These are phyloP conservation scores for Dendroctonus valens DNA, from an alignment of 1,140 invertebrate species.

Conservation along the genomic window DNA sequence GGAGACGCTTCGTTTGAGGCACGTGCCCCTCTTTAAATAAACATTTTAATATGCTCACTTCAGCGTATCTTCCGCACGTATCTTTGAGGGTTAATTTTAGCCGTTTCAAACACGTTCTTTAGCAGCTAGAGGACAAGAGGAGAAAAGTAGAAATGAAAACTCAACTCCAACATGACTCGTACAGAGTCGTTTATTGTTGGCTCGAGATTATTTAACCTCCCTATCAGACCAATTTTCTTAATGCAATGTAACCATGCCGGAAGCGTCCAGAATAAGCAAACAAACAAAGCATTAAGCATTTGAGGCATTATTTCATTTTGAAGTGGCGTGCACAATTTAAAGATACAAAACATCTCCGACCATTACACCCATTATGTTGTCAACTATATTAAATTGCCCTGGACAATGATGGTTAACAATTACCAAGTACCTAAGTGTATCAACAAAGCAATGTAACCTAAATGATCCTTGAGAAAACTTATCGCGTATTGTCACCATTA, in stretches of 20 bases:
- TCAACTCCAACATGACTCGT: too few species aligned
- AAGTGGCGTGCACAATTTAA: constrained; percentile 18
- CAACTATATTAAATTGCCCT: constrained; percentile 29
- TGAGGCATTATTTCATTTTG: constrained; percentile 1
- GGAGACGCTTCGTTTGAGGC: constrained; percentile 21
- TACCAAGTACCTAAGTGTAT: constrained; percentile 21
- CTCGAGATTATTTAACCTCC: not conserved
- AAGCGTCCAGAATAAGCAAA: constrained; percentile 11
- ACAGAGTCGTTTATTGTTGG: not conserved
- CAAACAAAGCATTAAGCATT: constrained; percentile 11
- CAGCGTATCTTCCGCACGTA: constrained; percentile 11
- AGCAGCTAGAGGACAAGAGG: not conserved
- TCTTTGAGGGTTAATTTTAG: constrained; percentile 21
- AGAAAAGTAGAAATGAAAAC: too few species aligned
- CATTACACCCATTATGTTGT: constrained; percentile 24
- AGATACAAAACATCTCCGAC: constrained; percentile 25
- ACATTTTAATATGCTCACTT: constrained; percentile 35
- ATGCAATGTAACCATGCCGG: constrained; percentile 1
- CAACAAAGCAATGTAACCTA: constrained; percentile 26
- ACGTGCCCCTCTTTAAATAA: constrained; percentile 36
- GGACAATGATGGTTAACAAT: constrained; percentile 28
- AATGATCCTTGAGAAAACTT: constrained; percentile 24
- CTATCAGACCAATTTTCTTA: not conserved
- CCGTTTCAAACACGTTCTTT: not conserved
- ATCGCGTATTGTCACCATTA: constrained; percentile 1